Base-by-base conservation (phyloP, 2,113 vertebrate genomes). In the Salvator merianae region DNA sequence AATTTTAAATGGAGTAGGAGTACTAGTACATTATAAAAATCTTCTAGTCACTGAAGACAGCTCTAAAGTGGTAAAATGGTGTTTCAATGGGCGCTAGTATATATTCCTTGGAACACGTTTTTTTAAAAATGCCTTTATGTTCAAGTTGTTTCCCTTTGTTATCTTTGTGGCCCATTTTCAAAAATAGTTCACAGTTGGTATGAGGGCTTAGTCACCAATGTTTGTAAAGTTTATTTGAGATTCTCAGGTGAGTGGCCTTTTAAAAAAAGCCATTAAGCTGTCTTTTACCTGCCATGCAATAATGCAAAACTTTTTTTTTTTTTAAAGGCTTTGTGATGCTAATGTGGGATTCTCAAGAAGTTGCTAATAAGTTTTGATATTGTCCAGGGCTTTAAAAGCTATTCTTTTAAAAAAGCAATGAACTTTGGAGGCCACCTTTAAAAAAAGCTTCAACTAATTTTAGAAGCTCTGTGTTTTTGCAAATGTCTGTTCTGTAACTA, bases 401-500 rank as follows among this genome's bases (percentile, higher is more conserved):
- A 22, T 76, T 77, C 18, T 77, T 84, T 62, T 78, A 62, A 47
- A 34, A 73, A 78, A 28, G n/a, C 68, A 79, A 63, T 79, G 83
- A 79, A 79, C 69, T 85, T 73, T 85, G 53, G 73, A 72, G 68
- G 69, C 38, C 55, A 79, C 69, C 69, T 65, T 79, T 89, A 83
- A n/a, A 1, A 68, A 82, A 7, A 30, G 36, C 9, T 30, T 86
- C 84, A 74, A 83, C 68, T 86, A 53, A 87, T 85, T 84, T 85
- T 66, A 90, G 75, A 79, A 88, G 86, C 71, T 76, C 73, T 88
- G 50, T 55, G 70, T 50, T 40, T 92, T 91, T 88, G 82, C 90
- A 89, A 91, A 90, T 36, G 86, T 9, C 5, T 59, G 50, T 53
- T 53, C 50, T 77, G 88, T 83, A 91, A 90, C 81, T 68, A 88